Evolutionary conservation across 2,797 vertebrate species (phyloP).

Genomic region (Ctenochaetus hawaiiensis): DNA sequence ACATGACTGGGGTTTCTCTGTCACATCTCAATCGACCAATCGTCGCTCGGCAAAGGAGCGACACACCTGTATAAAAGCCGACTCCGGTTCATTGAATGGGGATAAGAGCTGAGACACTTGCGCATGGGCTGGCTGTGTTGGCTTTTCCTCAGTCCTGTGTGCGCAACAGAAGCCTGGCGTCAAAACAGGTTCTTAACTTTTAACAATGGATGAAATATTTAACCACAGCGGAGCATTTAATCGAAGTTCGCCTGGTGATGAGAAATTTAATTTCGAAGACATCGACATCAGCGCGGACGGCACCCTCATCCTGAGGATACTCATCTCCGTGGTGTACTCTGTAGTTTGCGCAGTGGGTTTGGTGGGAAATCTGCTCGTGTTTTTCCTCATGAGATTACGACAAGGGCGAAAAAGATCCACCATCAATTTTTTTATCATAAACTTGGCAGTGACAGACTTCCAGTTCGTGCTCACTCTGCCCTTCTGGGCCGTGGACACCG

Average conservation of each 20-base stretch:
- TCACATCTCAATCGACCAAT: constrained; percentile 72
- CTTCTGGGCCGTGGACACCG: constrained; percentile 90
- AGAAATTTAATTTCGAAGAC: constrained; percentile 73
- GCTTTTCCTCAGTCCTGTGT: constrained; percentile 6
- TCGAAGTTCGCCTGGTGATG: constrained; percentile 45
- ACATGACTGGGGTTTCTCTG: constrained; percentile 13
- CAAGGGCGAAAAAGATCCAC: constrained; percentile 84
- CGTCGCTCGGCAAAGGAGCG: constrained; percentile 51
- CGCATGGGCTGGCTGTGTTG: neutral
- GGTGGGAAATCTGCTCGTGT: constrained; percentile 86
- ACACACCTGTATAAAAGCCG: constrained; percentile 77
- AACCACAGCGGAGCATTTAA: constrained; percentile 77
- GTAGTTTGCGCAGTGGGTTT: constrained; percentile 83
- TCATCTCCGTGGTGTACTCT: constrained; percentile 85
- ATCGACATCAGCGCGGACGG: constrained; percentile 82
- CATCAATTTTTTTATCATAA: constrained; percentile 86
- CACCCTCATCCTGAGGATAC: constrained; percentile 76
- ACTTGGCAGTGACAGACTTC: constrained; percentile 88
- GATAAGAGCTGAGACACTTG: neutral
- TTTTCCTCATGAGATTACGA: constrained; percentile 85
- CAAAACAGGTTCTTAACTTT: constrained; percentile 18
- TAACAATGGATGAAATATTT: constrained; percentile 75
- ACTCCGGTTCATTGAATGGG: neutral
- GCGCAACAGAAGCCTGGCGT: constrained; percentile 22
- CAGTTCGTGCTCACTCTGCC: constrained; percentile 89